These are phyloP conservation scores for Bursaphelenchus okinawaensis DNA, from an alignment of 2,888 invertebrate species.

Conservation along the genomic window DNA sequence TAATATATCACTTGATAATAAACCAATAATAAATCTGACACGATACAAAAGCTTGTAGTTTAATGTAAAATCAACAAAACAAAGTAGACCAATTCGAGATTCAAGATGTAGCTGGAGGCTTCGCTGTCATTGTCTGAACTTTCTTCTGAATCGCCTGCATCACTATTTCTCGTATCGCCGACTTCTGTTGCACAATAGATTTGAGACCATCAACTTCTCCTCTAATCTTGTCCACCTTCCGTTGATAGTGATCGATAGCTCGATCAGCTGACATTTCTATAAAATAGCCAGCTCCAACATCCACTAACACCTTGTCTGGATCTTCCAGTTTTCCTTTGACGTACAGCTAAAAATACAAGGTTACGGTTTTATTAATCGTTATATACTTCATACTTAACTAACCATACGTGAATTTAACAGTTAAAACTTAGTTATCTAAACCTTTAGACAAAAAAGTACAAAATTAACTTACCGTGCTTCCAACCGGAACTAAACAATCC, in stretches of 20 bases:
- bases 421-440: too few species aligned
- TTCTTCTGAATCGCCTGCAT: slow-evolving; percentile 31
- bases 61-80: neutral
- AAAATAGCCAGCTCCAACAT: slow-evolving; percentile 94
- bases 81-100: neutral
- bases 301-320: slow-evolving; percentile 80
- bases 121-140: slow-evolving; percentile 17
- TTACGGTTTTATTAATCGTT: neutral
- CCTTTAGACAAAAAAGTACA: slow-evolving; percentile 5
- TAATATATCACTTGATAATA: too few species aligned
- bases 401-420: too few species aligned
- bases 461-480: slow-evolving; percentile 70
- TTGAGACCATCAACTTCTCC: neutral
- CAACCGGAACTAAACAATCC: slow-evolving; percentile 83
- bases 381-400: too few species aligned
- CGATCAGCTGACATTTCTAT: slow-evolving; percentile 78
- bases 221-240: slow-evolving; percentile 3
- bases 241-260: slow-evolving; percentile 60
- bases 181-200: slow-evolving; percentile 6
- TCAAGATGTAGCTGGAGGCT: slow-evolving; percentile 1
- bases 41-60: too few species aligned
- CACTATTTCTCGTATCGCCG: slow-evolving; percentile 16
- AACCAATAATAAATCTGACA: too few species aligned
- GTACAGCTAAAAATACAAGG: slow-evolving; percentile 70
- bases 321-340: slow-evolving; percentile 82